A percentile compares a stretch with the other conserved stretches of the same genome.
phyloP scores from a whole-genome alignment of 2,888 invertebrate species.

The Drosophila mimica region DNA sequence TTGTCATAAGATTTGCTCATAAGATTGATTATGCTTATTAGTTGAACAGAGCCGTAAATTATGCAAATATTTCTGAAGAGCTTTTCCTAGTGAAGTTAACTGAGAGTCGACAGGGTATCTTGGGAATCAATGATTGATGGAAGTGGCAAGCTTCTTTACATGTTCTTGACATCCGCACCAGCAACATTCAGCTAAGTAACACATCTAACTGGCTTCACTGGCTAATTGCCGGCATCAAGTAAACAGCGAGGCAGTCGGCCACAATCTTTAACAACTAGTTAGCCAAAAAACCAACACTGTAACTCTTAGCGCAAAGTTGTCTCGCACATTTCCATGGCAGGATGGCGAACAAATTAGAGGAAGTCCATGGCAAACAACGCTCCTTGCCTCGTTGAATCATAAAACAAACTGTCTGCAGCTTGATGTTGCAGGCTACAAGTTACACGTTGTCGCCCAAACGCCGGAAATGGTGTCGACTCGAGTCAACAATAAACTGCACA shows the following conservation, averaged over 20 bases:
- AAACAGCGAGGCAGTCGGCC: conserved; percentile 7
- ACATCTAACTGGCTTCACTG: conserved; percentile 2
- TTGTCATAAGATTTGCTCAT: conserved; percentile 5
- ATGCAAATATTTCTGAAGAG: conserved; percentile 4
- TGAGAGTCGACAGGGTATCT: conserved; percentile 4
- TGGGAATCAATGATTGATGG: conserved; percentile 43
- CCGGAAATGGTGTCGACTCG: conserved; percentile 63
- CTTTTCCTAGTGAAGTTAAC: neutral
- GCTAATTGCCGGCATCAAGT: conserved; percentile 30
- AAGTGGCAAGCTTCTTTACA: conserved; percentile 13
- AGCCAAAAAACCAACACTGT: conserved; percentile 2
- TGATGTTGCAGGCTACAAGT: conserved; percentile 21
- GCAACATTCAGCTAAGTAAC: conserved; percentile 23
- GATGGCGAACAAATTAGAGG: conserved; percentile 51
- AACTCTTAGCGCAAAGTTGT: conserved; percentile 10
- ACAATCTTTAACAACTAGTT: conserved; percentile 16
- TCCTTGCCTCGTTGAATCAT: conserved; percentile 42
- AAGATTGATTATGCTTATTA: conserved; percentile 35
- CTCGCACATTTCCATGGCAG: conserved; percentile 53
- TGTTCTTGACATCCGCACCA: conserved; percentile 14
- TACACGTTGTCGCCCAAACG: conserved; percentile 40
- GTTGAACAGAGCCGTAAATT: conserved; percentile 7
- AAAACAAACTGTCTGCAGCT: conserved; percentile 65
- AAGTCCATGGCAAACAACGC: neutral
- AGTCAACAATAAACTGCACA: conserved; percentile 73